Evolutionary conservation across 2,797 vertebrate species (phyloP), one percentile per base, ranked within the genome.

Genomic region (Tympanoctomys barrerae): DNA sequence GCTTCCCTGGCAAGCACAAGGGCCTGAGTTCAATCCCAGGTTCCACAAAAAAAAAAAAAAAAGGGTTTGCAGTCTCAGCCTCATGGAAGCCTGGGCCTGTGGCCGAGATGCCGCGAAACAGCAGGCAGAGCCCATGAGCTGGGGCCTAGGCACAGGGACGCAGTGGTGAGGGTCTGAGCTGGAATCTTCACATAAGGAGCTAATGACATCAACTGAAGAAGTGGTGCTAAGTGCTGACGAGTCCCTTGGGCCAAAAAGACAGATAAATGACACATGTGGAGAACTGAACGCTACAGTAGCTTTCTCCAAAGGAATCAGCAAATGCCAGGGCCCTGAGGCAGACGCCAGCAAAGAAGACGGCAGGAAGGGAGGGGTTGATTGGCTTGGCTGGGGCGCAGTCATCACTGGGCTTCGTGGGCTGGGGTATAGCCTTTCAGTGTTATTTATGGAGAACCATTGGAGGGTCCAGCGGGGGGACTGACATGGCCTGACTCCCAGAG

Each of bases 301-400:
- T 49, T 88, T 85, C 8, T 39, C 31, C 36, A 24, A 57, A 26
- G 13, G 61, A 62, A 59, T 59, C 5, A 52, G 61, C 22, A 59
- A 78, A 84, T 82, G 33, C 49, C 85, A 81, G 91, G 84, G 46
- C 75, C 68, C 68, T 59, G 54, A 77, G 61, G 79, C 87, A 87
- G 90, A 49, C 52, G 42, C 61, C 4, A 28, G 66, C 46, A n/a
- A 89, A 89, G 75, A 49, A 14, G 24, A 26, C 61, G 5, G 61
- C 24, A 26, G 24, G 61, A 62, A 62, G 54, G 62, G 31, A 21
- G 70, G 77, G 91, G 42, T 2, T 73, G 24, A 42, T 22, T 39
- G 22, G n/a, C 59, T 49, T 21, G 64, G 49, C 39, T 46, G 82
- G 70, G 49, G 11, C 22, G 22, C 21, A 6, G 33, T 85, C n/a